Evolutionary conservation across 2,888 invertebrate species (phyloP), one percentile per base, ranked within the genome.

Genomic region (Eubasilissa splendida): DNA sequence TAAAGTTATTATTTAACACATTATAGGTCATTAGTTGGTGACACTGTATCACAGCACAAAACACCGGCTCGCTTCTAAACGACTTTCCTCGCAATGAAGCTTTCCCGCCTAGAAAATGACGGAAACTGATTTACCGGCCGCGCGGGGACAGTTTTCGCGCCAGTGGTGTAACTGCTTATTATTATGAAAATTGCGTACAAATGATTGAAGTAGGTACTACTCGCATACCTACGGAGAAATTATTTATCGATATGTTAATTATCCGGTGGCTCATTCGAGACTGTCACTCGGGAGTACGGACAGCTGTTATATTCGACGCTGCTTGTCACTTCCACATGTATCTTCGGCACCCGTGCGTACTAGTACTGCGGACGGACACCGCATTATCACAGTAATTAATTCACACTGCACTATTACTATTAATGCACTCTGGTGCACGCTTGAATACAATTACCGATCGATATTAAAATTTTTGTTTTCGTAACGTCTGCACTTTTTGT

Each of bases 271-370:
- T 75, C 75, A 75, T 33, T 73, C 73, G 73, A 31, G 73, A 73
- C 73, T 73, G 73, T 73, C 73, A 73, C 59, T 60, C 60, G 22
- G 42, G 60, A 75, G 75, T 52, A 75, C 75, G 52, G 60, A 60
- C 50, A 75, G 3, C 12, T 12, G 33, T 33, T 14, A 12, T 11
- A 22, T 31, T 22, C 42, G 22, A 56, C 22, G 22, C 71, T 22
- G 22, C n/a, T 12, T n/a, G 58, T 42, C 42, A 10, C 31, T 73
- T 58, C 73, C 56, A 56, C 59, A 42, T 73, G 31, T 73, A 53
- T 73, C 73, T 56, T 73, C 73, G n/a, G 58, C 58, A 66, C 9
- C 33, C 66, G 66, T 66, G 66, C 66, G 66, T 33, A 10, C 11
- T 66, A 10, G 66, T 33, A 10, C 11, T 66, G 1, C 42, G 42